Conservation (phyloP, 1,140 invertebrate species). For the Proales similis region DNA sequence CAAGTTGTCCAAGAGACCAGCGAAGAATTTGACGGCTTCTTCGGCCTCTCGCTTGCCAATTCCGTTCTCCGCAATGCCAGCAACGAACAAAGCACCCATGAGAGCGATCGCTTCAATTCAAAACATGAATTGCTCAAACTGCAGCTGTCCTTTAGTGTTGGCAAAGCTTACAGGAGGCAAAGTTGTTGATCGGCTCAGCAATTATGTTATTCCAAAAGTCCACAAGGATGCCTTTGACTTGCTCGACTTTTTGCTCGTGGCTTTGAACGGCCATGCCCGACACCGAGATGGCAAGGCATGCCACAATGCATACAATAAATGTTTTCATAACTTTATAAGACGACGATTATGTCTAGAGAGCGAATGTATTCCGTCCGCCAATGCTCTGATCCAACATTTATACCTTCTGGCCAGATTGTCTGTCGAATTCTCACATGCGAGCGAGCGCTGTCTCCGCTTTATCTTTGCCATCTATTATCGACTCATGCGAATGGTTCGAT, state of each 20-base stretch:
- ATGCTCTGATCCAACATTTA: neutral
- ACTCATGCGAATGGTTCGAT: neutral
- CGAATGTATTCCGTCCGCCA: neutral
- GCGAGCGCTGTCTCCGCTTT: neutral
- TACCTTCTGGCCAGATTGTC: too few species aligned
- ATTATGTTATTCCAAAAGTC: slow-evolving; percentile 35
- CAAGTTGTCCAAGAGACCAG: slow-evolving; percentile 1
- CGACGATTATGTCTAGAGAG: neutral
- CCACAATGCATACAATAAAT: neutral
- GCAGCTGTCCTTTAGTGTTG: neutral
- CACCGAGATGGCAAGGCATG: neutral
- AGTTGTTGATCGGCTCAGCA: slow-evolving; percentile 15
- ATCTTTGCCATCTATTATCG: neutral
- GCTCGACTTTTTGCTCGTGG: too few species aligned
- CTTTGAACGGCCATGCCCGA: neutral
- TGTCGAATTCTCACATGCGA: too few species aligned
- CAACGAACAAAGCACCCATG: slow-evolving; percentile 27
- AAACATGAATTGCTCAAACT: neutral
- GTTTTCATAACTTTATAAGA: neutral
- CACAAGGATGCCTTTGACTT: too few species aligned
- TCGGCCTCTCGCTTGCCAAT: slow-evolving; percentile 25
- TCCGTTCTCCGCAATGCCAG: slow-evolving; percentile 12
- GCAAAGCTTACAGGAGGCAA: slow-evolving; percentile 15
- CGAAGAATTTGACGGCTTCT: neutral
- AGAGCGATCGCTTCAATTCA: slow-evolving; percentile 14